Evolutionary conservation across 2,888 invertebrate genomes (phyloP).

Genomic region (Eristalinus sepulchralis): DNA sequence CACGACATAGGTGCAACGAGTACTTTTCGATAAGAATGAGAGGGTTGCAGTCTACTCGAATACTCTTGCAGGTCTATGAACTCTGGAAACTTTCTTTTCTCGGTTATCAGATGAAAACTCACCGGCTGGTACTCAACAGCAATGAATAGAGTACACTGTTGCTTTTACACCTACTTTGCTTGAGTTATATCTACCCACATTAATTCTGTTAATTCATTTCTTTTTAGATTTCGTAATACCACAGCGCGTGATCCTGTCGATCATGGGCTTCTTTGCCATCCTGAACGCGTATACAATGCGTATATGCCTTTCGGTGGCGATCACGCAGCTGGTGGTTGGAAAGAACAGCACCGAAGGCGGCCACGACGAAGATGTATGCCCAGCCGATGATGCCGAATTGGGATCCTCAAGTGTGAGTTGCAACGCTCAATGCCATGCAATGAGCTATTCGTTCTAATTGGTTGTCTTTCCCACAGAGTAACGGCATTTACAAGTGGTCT

Average conservation of each 20-base stretch:
- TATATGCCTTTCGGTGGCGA: constrained; percentile 86
- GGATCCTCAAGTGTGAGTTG: constrained; percentile 51
- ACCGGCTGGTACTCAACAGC: no score
- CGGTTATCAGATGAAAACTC: no score
- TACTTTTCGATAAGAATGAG: not conserved
- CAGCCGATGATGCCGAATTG: constrained; percentile 72
- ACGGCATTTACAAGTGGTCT: constrained; percentile 84
- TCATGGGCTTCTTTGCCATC: constrained; percentile 88
- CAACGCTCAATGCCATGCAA: not conserved
- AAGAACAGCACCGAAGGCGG: constrained; percentile 73
- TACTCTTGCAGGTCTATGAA: not conserved
- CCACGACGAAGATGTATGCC: constrained; percentile 73
- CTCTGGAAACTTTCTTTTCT: no score
- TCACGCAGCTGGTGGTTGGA: constrained; percentile 85
- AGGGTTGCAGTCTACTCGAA: not conserved
- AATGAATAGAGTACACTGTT: no score
- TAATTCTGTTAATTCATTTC: no score
- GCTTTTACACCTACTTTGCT: no score
- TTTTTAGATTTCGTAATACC: constrained; percentile 77
- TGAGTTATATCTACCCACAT: no score
- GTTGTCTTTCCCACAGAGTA: constrained; percentile 9
- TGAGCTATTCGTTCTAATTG: not conserved
- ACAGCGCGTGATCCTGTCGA: constrained; percentile 86
- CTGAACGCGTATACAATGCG: constrained; percentile 90
- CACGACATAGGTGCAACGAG: not conserved